phyloP scores from a whole-genome alignment of 2,888 invertebrate species.

The Nephrocerus scutellatus region DNA sequence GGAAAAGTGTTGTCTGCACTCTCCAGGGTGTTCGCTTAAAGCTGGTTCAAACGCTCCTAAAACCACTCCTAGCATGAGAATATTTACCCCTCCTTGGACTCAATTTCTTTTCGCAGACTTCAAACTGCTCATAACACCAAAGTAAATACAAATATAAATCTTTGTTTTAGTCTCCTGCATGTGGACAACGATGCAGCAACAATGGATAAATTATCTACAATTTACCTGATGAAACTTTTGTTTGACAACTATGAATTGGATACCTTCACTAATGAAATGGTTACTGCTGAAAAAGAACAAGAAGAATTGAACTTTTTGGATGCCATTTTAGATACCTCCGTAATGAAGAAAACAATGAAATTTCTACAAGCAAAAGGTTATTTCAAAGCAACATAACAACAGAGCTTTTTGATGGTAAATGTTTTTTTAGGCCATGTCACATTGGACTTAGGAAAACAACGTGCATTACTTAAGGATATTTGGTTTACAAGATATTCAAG shows the following conservation, averaged over 20 bases:
- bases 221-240: slow-evolving; percentile 29
- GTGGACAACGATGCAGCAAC: slow-evolving; percentile 29
- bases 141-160: no score
- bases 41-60: no score
- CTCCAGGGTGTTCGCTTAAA: no score
- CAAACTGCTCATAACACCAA: no score
- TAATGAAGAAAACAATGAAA: slow-evolving; percentile 36
- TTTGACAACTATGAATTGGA: slow-evolving; percentile 38
- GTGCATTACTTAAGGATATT: slow-evolving; percentile 31
- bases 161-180: slow-evolving; percentile 28
- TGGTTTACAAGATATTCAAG: slow-evolving; percentile 40
- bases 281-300: slow-evolving; percentile 29
- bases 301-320: slow-evolving; percentile 35
- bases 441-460: slow-evolving; percentile 28
- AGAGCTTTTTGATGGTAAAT: not conserved
- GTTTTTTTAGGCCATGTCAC: slow-evolving; percentile 26
- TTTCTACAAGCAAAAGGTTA: slow-evolving; percentile 28
- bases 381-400: slow-evolving; percentile 9
- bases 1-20: no score
- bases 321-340: slow-evolving; percentile 32
- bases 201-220: slow-evolving; percentile 29
- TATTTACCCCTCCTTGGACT: no score
- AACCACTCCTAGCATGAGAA: no score
- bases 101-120: no score
- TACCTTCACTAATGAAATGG: slow-evolving; percentile 24